These are phyloP conservation scores for Bombus superbus DNA, from an alignment of 1,140 invertebrate genomes.

Conservation along the genomic window DNA sequence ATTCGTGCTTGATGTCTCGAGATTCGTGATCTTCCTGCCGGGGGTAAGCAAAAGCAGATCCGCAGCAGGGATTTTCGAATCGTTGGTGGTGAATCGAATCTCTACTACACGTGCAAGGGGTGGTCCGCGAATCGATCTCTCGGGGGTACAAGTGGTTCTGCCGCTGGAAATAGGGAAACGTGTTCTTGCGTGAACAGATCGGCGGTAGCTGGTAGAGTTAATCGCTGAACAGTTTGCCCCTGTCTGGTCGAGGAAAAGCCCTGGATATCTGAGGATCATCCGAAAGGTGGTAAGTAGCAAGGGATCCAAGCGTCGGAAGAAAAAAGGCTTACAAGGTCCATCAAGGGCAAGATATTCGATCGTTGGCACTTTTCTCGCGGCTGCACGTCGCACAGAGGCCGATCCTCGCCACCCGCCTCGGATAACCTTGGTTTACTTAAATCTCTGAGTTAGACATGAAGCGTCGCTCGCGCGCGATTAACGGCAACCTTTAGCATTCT, in stretches of 20 bases:
- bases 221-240: neutral
- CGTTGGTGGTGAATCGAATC: neutral
- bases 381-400: neutral
- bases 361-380: neutral
- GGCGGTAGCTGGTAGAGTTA: neutral
- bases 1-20: neutral
- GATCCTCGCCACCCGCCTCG: slow-evolving; percentile 16
- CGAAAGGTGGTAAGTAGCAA: slow-evolving; percentile 15
- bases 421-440: slow-evolving; percentile 33
- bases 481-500: neutral
- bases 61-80: neutral
- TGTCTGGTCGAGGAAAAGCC: neutral
- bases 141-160: slow-evolving; percentile 30
- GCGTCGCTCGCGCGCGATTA: slow-evolving; percentile 29
- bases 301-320: neutral
- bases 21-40: neutral
- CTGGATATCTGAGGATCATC: slow-evolving; percentile 18
- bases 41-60: neutral
- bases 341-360: slow-evolving; percentile 43
- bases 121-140: slow-evolving; percentile 15
- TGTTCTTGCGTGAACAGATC: slow-evolving; percentile 1
- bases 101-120: slow-evolving; percentile 32
- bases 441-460: slow-evolving; percentile 26
- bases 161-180: neutral
- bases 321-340: neutral